Evolutionary conservation across 2,797 vertebrate species (phyloP).

Genomic region (Sparus aurata): DNA sequence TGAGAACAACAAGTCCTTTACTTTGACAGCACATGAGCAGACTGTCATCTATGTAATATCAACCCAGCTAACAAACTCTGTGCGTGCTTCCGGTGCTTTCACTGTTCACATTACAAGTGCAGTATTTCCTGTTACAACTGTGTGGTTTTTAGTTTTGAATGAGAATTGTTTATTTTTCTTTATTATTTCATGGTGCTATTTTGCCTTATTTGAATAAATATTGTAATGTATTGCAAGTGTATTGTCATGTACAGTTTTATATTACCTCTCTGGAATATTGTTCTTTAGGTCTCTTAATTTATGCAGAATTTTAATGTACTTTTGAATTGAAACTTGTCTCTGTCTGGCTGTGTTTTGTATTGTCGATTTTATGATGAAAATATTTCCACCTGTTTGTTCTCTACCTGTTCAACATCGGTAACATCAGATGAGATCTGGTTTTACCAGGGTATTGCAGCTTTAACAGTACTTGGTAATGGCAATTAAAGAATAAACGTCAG

Average conservation of each 20-base stretch:
- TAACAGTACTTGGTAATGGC: slow-evolving; percentile 72
- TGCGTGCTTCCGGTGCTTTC: slow-evolving; percentile 61
- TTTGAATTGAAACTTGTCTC: slow-evolving; percentile 77
- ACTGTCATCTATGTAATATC: slow-evolving; percentile 28
- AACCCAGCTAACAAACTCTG: slow-evolving; percentile 31
- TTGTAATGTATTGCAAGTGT: slow-evolving; percentile 86
- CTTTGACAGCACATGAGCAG: slow-evolving; percentile 25
- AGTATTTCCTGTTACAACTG: slow-evolving; percentile 69
- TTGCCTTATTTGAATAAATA: slow-evolving; percentile 82
- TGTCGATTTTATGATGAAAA: slow-evolving; percentile 76
- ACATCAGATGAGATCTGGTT: slow-evolving; percentile 66
- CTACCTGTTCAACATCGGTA: slow-evolving; percentile 59
- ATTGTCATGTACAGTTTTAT: slow-evolving; percentile 88
- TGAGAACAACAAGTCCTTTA: slow-evolving; percentile 43
- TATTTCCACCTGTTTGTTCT: slow-evolving; percentile 76
- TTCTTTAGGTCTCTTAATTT: slow-evolving; percentile 82
- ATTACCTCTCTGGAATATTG: slow-evolving; percentile 82
- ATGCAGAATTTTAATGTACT: slow-evolving; percentile 82
- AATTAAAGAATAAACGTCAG: slow-evolving; percentile 81
- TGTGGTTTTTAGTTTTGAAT: slow-evolving; percentile 67
- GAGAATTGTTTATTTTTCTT: slow-evolving; percentile 42
- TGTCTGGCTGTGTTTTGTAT: slow-evolving; percentile 78
- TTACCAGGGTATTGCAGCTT: slow-evolving; percentile 54
- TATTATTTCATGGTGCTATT: slow-evolving; percentile 80
- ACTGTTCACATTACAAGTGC: slow-evolving; percentile 66